Percentiles rank a stretch among this genome's conserved stretches.
These are phyloP conservation scores for Dicerorhinus sumatrensis DNA, from an alignment of 2,113 vertebrate genomes.

Conservation along the genomic window DNA sequence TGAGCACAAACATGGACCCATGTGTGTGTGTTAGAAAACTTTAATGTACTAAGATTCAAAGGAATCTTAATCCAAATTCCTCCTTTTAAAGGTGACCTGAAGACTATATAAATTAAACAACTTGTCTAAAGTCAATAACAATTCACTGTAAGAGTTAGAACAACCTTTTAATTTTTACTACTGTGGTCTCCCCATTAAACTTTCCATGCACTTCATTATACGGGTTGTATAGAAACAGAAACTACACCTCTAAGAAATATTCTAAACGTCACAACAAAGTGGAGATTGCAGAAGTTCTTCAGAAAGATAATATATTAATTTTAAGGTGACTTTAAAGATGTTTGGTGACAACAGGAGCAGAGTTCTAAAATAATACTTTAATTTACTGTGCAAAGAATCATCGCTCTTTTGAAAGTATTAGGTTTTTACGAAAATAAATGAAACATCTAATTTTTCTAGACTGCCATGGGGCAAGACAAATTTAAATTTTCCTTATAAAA, in stretches of 20 bases:
- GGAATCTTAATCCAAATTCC: not conserved
- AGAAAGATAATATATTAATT: not conserved
- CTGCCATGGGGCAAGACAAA: not conserved
- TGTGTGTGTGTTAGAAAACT: not conserved
- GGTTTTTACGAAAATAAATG: conserved; percentile 65
- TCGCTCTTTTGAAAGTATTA: not conserved
- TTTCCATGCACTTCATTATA: not conserved
- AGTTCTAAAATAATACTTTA: conserved; percentile 15
- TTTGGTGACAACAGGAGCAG: not conserved
- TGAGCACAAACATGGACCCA: not conserved
- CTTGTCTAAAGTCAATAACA: not conserved
- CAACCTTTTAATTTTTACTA: not conserved
- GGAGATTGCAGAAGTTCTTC: not conserved
- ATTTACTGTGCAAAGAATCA: conserved; percentile 19
- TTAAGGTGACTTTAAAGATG: conserved; percentile 35
- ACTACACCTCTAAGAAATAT: not conserved
- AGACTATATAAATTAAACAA: not conserved
- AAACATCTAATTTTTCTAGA: conserved; percentile 32
- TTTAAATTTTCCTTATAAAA: conserved; percentile 32
- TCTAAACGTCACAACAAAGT: not conserved
- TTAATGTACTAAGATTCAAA: not conserved
- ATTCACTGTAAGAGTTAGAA: not conserved
- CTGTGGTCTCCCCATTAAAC: not conserved
- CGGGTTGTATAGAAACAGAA: not conserved
- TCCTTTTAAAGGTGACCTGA: not conserved